Evolutionary conservation across 2,797 vertebrate species (phyloP).

Genomic region (Girardinus metallicus): DNA sequence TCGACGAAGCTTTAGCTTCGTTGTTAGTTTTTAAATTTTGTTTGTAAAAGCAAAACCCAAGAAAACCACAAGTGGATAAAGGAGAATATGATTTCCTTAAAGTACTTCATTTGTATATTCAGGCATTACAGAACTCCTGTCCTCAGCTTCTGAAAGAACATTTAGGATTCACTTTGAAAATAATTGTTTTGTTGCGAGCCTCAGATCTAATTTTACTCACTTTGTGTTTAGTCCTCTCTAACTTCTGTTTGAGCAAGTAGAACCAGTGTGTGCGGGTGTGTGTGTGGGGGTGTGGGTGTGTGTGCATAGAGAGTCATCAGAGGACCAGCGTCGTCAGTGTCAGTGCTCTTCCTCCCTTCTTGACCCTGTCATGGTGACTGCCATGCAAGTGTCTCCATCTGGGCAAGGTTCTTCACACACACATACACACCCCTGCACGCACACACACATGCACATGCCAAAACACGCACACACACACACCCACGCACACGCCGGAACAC

Average conservation of each 20-base stretch:
- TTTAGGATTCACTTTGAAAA: not conserved
- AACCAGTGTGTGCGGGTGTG: conserved; percentile 17
- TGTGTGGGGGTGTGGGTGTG: conserved; percentile 18
- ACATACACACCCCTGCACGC: conserved; percentile 35
- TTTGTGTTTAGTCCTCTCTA: not conserved
- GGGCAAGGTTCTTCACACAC: conserved; percentile 31
- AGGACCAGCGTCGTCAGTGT: conserved; percentile 76
- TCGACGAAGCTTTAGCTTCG: no score
- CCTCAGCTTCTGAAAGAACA: not conserved
- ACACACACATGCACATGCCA: conserved; percentile 8
- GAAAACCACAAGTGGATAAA: not conserved
- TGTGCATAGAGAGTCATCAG: conserved; percentile 48
- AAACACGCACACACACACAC: conserved; percentile 18
- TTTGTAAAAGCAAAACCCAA: not conserved
- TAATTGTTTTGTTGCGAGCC: not conserved
- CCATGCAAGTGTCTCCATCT: conserved; percentile 71
- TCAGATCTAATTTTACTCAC: not conserved
- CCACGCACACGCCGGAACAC: conserved; percentile 29
- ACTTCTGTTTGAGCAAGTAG: conserved; percentile 15
- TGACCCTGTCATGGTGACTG: conserved; percentile 78
- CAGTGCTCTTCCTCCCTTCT: conserved; percentile 58
- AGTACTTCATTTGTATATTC: not conserved
- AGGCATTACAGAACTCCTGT: not conserved
- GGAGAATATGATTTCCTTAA: not conserved
- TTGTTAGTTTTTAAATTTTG: no score